Base-by-base conservation (phyloP, 1,140 invertebrate genomes). In the Apocrypta bakeri region DNA sequence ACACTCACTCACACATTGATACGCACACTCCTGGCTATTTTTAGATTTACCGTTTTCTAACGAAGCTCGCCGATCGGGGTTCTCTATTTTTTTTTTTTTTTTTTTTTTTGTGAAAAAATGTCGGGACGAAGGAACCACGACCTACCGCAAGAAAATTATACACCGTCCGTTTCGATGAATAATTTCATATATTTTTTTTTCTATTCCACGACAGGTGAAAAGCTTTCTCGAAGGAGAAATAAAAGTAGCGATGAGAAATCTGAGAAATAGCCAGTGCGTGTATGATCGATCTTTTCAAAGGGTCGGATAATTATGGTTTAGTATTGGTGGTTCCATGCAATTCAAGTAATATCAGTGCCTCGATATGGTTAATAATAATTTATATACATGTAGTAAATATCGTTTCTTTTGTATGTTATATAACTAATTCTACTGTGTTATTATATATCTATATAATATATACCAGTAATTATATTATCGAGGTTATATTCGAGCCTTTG, bases 31-130 rank as follows among this genome's bases (percentile, higher is more conserved):
- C 37, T 48, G 71, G 37, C 71, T 73, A 48, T 73, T 73, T 73
- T 73, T 73, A 73, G 37, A 42, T 42, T 73, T 42, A 73, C 68
- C 31, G 68, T 37, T 56, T n/a, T 71, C 31, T 71, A 71, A 71
- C 68, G 68, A 69, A 56, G 21, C 21, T 56, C 21, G 21, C 1
- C 7, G 21, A 6, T 7, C 0, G 48, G 21, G 33, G 33, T 9
- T 9, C 33, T 9, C 17, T 21, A n/a, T n/a, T n/a, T n/a, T n/a
- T n/a, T n/a, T n/a, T n/a, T n/a, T n/a, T n/a, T n/a, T n/a, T n/a
- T n/a, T n/a, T n/a, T n/a, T n/a, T n/a, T n/a, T n/a, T n/a, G n/a
- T n/a, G n/a, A n/a, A n/a, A n/a, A 1, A 56, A 56, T 21, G n/a
- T n/a, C 48, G 48, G n/a, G n/a, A n/a, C n/a, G n/a, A n/a, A 56